Base-by-base conservation (phyloP, 1,140 invertebrate genomes). In the Muscidifurax raptorellus region DNA sequence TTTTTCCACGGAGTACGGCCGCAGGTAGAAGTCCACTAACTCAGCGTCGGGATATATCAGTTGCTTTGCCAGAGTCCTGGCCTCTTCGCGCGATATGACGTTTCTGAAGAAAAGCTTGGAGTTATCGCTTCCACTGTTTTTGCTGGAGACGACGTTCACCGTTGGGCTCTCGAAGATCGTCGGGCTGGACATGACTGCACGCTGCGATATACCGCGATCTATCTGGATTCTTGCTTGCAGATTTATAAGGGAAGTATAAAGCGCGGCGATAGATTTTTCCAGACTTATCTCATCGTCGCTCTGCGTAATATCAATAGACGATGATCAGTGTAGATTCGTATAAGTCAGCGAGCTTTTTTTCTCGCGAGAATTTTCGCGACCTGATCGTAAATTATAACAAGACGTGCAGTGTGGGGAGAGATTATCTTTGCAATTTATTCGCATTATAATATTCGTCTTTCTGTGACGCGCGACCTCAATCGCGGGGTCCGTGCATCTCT, bases 1-100 rank as follows among this genome's bases (percentile, higher is more conserved):
- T 0, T 92, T 91, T 74, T 87, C 86, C 13, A 90, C 89, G 69
- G 89, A 88, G 40, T 90, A 88, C 7, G 82, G 64, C 47, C 80
- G 47, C 0, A 87, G 76, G 5, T 87, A 76, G n/a, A 83, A 89
- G 22, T 85, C 22, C 6, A 86, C 2, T 27, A 88, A 30, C 47
- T 88, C 64, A 1, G 86, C 84, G 7, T 87, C 72, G 7, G 75
- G 12, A 2, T 32, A 47, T 82, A 86, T 86, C 9, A 83, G 79
- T 15, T 59, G 36, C 25, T 81, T 78, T 0, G 74, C 87, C 64
- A 89, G 80, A 13, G 18, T 69, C 32, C 85, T 67, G 44, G 87
- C 40, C 13, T 87, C 71, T 0, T n/a, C 72, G 12, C 12, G 32
- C 40, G 75, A 69, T 7, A 84, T 40, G n/a, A 79, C 2, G n/a